phyloP scores from a whole-genome alignment of 2,888 invertebrate genomes.

The Resseliella maxima region DNA sequence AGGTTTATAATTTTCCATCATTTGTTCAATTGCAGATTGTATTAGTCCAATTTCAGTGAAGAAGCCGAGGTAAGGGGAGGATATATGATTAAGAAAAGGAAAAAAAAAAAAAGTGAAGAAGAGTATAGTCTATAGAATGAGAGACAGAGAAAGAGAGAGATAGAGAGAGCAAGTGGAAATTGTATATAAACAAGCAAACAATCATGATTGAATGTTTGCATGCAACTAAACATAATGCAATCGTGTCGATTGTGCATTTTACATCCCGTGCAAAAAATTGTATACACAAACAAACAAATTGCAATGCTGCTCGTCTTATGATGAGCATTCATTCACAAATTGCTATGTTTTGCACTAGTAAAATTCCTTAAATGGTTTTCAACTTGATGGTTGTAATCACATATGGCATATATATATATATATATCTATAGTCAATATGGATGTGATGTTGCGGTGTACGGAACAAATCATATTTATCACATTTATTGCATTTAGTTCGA shows the following conservation, averaged over 20 bases:
- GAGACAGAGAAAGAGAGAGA: neutral
- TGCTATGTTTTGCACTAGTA: conserved; percentile 53
- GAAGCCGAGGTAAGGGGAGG: no score
- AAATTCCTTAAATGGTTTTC: conserved; percentile 35
- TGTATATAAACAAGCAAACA: neutral
- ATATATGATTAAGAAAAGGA: no score
- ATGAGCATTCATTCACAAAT: conserved; percentile 39
- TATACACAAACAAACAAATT: neutral
- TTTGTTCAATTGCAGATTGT: conserved; percentile 40
- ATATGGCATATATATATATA: neutral
- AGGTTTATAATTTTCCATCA: conserved; percentile 51
- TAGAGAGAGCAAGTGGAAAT: neutral
- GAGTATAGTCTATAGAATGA: neutral
- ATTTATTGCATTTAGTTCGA: conserved; percentile 45
- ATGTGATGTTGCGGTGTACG: neutral
- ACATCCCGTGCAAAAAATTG: neutral
- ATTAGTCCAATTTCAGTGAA: conserved; percentile 6
- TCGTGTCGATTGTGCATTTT: neutral
- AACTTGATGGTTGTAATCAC: neutral
- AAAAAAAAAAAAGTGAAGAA: neutral
- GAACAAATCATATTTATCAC: conserved; percentile 40
- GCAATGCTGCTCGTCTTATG: neutral
- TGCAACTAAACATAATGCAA: neutral
- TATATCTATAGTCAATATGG: neutral
- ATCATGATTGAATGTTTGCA: conserved; percentile 48